phyloP scores from a whole-genome alignment of 2,113 vertebrate species.

The Pheucticus melanocephalus region DNA sequence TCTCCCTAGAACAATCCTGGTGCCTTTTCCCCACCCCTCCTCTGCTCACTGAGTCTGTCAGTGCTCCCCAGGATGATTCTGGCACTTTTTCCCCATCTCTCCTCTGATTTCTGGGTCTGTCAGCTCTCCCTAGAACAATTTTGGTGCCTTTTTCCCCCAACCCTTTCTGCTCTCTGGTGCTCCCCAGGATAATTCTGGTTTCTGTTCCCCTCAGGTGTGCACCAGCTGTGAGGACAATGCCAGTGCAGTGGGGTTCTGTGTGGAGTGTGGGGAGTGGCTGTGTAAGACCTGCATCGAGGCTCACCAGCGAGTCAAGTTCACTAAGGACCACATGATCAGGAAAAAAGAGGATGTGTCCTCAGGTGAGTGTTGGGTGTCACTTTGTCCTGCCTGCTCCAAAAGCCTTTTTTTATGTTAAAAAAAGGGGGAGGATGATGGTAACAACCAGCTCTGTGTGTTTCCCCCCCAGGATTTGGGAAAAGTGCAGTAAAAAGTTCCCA shows the following conservation, averaged over 20 bases:
- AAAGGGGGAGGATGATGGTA: neutral
- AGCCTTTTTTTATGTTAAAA: rapidly evolving
- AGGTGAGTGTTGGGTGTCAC: constrained; percentile 72
- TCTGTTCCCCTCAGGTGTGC: constrained; percentile 82
- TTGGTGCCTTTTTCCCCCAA: neutral
- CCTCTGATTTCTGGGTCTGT: rapidly evolving
- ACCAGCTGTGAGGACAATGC: constrained; percentile 98
- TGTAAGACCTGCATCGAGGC: constrained; percentile 98
- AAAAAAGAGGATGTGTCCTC: constrained; percentile 94
- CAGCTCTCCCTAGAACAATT: rapidly evolving
- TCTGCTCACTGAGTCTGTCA: rapidly evolving
- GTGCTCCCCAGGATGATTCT: neutral
- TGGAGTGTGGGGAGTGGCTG: constrained; percentile 96
- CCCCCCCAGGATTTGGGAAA: too few species aligned
- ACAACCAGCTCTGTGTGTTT: neutral
- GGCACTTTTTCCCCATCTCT: neutral
- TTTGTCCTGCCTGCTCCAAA: neutral
- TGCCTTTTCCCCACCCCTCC: rapidly evolving
- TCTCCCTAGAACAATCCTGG: too few species aligned
- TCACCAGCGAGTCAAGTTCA: constrained; percentile 97
- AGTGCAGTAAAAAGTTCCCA: neutral
- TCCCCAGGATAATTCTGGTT: neutral
- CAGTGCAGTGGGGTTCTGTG: constrained; percentile 93
- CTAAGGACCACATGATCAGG: constrained; percentile 96
- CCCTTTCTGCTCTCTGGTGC: rapidly evolving